Evolutionary conservation across 2,888 invertebrate genomes (phyloP), one percentile per base, ranked within the genome.

Genomic region (Ophion ventricosus): DNA sequence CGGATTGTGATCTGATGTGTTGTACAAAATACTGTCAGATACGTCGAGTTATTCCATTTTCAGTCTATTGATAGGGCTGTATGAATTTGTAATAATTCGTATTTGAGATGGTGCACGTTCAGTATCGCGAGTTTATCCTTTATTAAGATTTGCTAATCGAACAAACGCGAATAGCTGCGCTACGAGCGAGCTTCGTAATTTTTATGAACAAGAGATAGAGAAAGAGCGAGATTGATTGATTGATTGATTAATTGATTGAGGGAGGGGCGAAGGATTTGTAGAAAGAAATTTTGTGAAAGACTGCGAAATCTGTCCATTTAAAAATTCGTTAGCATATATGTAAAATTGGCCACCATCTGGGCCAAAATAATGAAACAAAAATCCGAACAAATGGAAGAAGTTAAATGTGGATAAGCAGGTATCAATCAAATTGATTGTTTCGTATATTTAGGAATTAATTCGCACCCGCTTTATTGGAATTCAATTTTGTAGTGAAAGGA

Each of bases 231-330:
- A 35, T 57, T 26, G 57, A 56, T 73, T 35, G 75, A 79, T 64
- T 76, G 72, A 82, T 7, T 2, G 5, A 49, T 3, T 10, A 10
- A 49, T 49, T 3, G 49, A 49, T 49, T 0, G 49, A 2, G 17
- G 3, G 17, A 17, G 17, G 11, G 17, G 14, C 17, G 25, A 63
- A 63, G 43, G 67, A 29, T 77, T 86, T 75, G 77, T 80, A 72
- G 83, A 78, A 63, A 86, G 85, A 73, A 76, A 83, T 85, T 82
- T 88, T 84, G 76, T 85, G 90, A 88, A 92, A 92, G 92, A 92
- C 92, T 92, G 92, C 88, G 84, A 89, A 90, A 92, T 92, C 92
- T 92, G 92, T 92, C 92, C 92, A 92, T 90, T 91, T 87, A 88
- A 89, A 80, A 81, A 88, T 87, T 88, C 85, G 85, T 85, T 85